Evolutionary conservation across 2,888 invertebrate genomes (phyloP).

Genomic region (Oxystoma pomonae): DNA sequence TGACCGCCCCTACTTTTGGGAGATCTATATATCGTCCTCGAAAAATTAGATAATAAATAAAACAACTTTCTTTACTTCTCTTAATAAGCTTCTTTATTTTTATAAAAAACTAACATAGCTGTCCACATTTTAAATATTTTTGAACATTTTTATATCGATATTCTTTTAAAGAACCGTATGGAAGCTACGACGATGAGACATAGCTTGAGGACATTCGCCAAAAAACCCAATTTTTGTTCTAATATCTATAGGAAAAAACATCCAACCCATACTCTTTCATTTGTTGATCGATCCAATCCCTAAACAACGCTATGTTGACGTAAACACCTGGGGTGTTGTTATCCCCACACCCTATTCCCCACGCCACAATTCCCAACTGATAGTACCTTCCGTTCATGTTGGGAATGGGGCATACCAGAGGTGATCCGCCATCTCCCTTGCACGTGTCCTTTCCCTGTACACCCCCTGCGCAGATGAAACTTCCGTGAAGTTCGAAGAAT

Average conservation of each 20-base stretch:
- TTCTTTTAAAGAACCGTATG: too few species aligned
- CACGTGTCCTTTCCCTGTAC: constrained; percentile 61
- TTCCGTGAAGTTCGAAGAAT: constrained; percentile 61
- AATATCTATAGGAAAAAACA: constrained; percentile 17
- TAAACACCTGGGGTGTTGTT: constrained; percentile 69
- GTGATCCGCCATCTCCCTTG: constrained; percentile 52
- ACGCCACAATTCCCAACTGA: constrained; percentile 70
- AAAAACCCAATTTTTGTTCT: background rate
- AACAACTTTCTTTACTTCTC: too few species aligned
- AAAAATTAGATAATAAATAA: too few species aligned
- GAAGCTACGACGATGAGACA: background rate
- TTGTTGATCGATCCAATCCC: constrained; percentile 28
- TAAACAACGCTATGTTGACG: constrained; percentile 59
- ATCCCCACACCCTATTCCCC: constrained; percentile 78
- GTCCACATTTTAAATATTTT: too few species aligned
- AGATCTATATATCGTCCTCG: too few species aligned
- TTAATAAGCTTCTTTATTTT: too few species aligned
- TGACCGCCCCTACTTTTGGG: too few species aligned
- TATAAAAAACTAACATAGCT: too few species aligned
- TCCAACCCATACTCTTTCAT: constrained; percentile 20
- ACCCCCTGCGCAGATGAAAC: constrained; percentile 76
- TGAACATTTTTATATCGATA: too few species aligned
- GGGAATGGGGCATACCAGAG: constrained; percentile 62
- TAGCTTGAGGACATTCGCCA: too few species aligned
- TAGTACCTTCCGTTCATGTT: constrained; percentile 61